Percentiles rank a stretch among this genome's conserved stretches.
Evolutionary conservation across 2,888 invertebrate genomes (phyloP).

Genomic region (Tenthredo notha): DNA sequence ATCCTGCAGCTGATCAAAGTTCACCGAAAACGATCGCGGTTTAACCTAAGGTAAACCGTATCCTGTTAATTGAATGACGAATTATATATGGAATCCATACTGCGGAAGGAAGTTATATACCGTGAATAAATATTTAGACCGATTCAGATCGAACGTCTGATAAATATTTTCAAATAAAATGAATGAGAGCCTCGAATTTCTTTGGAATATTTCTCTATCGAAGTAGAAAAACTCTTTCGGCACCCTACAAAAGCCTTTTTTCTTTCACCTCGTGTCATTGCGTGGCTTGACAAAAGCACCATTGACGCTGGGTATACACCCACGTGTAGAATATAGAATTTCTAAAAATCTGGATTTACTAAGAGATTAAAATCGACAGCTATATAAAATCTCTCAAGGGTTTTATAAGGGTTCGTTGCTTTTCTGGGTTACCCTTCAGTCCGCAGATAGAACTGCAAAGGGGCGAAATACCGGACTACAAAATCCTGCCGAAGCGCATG

Average conservation of each 20-base stretch:
- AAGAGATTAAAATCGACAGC: slow-evolving; percentile 63
- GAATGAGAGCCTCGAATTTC: slow-evolving; percentile 56
- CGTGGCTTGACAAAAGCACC: slow-evolving; percentile 61
- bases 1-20: neutral
- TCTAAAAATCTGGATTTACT: slow-evolving; percentile 69
- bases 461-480: slow-evolving; percentile 54
- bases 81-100: neutral
- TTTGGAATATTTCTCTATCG: slow-evolving; percentile 58
- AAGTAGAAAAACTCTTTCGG: slow-evolving; percentile 65
- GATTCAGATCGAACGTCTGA: slow-evolving; percentile 61
- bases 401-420: slow-evolving; percentile 66
- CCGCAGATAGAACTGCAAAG: slow-evolving; percentile 27
- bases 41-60: neutral
- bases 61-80: slow-evolving; percentile 23
- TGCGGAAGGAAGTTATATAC: slow-evolving; percentile 51
- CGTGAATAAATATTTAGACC: slow-evolving; percentile 69
- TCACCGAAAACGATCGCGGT: neutral
- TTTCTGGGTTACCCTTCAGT: slow-evolving; percentile 58
- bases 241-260: slow-evolving; percentile 63
- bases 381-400: slow-evolving; percentile 52
- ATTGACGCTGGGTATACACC: slow-evolving; percentile 61
- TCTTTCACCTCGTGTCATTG: slow-evolving; percentile 65
- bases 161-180: slow-evolving; percentile 71
- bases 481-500: slow-evolving; percentile 24
- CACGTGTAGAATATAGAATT: slow-evolving; percentile 65